A percentile compares a stretch with the other conserved stretches of the same genome.
Conservation (phyloP, 2,797 vertebrate genomes). For the Phataginus tetradactyla region DNA sequence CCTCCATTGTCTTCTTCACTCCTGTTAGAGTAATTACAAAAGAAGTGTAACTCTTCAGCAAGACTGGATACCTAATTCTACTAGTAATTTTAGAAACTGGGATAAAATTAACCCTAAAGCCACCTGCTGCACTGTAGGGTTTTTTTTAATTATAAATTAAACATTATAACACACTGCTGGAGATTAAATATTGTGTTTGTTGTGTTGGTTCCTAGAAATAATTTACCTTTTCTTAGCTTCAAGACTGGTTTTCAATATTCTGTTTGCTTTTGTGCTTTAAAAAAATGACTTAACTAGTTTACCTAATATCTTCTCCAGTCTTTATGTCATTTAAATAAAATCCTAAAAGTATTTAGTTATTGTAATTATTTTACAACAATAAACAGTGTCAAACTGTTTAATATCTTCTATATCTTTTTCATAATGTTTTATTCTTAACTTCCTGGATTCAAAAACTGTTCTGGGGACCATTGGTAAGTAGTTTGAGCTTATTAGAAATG, state of each 20-base stretch:
- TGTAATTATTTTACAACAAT: constrained; percentile 3
- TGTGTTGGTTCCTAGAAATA: constrained; percentile 71
- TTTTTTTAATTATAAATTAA: constrained; percentile 53
- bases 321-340: constrained; percentile 47
- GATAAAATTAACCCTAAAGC: constrained; percentile 74
- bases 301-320: neutral
- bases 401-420: neutral
- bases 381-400: neutral
- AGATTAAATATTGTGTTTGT: constrained; percentile 64
- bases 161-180: constrained; percentile 56
- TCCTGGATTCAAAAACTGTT: neutral
- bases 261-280: constrained; percentile 21
- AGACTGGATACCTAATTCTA: constrained; percentile 45
- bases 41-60: constrained; percentile 38
- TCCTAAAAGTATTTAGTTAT: constrained; percentile 22
- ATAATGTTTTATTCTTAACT: neutral
- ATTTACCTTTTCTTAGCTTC: constrained; percentile 63
- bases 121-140: constrained; percentile 43
- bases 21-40: constrained; percentile 57
- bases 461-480: neutral
- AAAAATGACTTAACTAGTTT: constrained; percentile 46
- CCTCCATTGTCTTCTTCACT: constrained; percentile 72
- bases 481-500: neutral
- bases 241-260: constrained; percentile 48
- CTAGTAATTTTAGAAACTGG: constrained; percentile 43